Base-by-base conservation (phyloP, 1,140 invertebrate genomes). In the Drosophila pruinosa region DNA sequence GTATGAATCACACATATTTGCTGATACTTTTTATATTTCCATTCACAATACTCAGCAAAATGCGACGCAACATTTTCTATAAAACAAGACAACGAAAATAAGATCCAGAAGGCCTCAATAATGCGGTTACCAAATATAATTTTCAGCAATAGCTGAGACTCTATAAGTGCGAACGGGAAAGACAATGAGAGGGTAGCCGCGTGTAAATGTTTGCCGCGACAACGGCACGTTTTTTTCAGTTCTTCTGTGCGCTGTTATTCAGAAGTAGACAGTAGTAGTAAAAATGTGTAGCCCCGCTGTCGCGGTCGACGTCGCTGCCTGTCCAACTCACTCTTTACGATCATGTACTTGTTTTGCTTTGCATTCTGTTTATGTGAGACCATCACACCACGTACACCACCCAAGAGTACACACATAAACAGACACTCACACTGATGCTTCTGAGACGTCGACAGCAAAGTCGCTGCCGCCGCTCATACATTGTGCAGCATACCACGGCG, bases 271-370 rank as follows among this genome's bases (percentile, higher is more conserved):
- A 63, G 61, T 53, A 56, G 53, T 73, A 69, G 57, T 67, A 73
- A 56, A 54, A 47, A 4, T 69, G 26, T 67, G 52, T 57, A 65
- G 59, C 64, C 17, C 52, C 53, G 43, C 58, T 59, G 67, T 14
- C 45, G 57, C 26, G 15, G 52, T 28, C 59, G 45, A 22, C 34
- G 43, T 38, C 14, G 47, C 65, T 59, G 53, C 61, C 67, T 86
- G 43, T 74, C 56, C 50, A 74, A 59, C 65, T 75, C 43, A 85
- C 78, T 85, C 79, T 85, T 83, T 81, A 57, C 63, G 50, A 71
- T 69, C 77, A 68, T 76, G 34, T 86, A 72, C 81, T 83, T 82
- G 81, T 83, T 83, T 83, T 83, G 76, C 80, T 83, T 80, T 80
- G 58, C 67, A 80, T 80, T 86, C 72, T 83, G 78, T 83, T 82